Conservation (phyloP, 2,888 invertebrate genomes). For the Hirtodrosophila cameraria region DNA sequence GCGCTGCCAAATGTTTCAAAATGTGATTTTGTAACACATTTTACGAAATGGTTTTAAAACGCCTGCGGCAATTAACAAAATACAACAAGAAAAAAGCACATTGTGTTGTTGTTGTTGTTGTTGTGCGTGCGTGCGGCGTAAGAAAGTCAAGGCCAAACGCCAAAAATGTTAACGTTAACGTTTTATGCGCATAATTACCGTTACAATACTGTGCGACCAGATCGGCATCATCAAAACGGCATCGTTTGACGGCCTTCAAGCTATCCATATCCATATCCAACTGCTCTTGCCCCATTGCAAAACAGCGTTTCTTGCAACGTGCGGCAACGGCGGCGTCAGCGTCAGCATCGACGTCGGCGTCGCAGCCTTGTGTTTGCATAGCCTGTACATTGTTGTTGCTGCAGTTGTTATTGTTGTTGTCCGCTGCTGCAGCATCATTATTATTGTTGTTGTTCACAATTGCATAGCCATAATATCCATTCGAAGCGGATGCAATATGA, state of each 20-base stretch:
- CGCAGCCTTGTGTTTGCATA: constrained; percentile 40
- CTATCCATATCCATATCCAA: constrained; percentile 44
- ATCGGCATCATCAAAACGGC: constrained; percentile 80
- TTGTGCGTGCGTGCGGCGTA: constrained; percentile 46
- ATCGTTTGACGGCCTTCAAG: constrained; percentile 73
- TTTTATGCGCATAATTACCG: constrained; percentile 67
- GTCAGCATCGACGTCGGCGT: constrained; percentile 6
- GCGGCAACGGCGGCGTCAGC: constrained; percentile 21
- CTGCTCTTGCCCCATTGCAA: constrained; percentile 50
- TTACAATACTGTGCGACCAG: constrained; percentile 80
- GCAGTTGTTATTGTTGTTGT: constrained; percentile 60
- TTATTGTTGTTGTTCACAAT: constrained; percentile 67
- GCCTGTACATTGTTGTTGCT: constrained; percentile 50
- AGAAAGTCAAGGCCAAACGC: constrained; percentile 56
- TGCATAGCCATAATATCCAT: constrained; percentile 81
- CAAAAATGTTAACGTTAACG: constrained; percentile 23
- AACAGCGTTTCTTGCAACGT: constrained; percentile 80
- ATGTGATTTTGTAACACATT: constrained; percentile 54
- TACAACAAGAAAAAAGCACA: constrained; percentile 26
- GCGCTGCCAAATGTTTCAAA: constrained; percentile 38
- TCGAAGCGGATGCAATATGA: constrained; percentile 79
- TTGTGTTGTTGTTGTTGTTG: constrained; percentile 31
- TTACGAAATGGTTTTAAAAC: constrained; percentile 62
- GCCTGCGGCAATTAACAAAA: constrained; percentile 36
- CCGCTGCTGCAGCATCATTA: constrained; percentile 28